phyloP scores from a whole-genome alignment of 23 tunicate genomes.

The Halocynthia roretzi region DNA sequence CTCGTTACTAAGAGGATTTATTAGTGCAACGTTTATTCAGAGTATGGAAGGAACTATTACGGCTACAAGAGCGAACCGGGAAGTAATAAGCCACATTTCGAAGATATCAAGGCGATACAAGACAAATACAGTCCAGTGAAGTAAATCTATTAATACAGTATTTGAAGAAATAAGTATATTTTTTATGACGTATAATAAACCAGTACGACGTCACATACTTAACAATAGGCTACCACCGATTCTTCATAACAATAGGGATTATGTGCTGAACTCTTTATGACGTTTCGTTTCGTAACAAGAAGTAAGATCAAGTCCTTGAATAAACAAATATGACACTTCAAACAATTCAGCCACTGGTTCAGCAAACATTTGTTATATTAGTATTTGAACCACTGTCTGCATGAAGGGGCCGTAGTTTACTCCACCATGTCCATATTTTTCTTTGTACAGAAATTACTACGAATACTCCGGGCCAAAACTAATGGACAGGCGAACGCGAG shows the following conservation, averaged over 20 bases:
- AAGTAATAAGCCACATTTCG: conserved; percentile 35
- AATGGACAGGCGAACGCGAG: conserved; percentile 18
- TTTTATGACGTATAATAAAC: neutral
- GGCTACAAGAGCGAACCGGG: conserved; percentile 81
- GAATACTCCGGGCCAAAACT: conserved; percentile 14
- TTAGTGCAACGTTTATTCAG: conserved; percentile 6
- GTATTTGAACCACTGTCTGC: no score
- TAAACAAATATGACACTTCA: no score
- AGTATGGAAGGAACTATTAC: conserved; percentile 70
- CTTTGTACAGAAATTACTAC: conserved; percentile 20
- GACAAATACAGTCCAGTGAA: conserved; percentile 26
- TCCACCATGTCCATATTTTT: no score
- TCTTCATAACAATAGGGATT: no score
- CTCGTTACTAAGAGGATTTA: no score
- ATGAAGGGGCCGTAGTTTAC: no score
- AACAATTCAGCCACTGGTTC: no score
- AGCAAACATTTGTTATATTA: no score
- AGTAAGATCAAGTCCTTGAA: neutral
- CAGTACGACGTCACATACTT: neutral
- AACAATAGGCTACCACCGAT: neutral
- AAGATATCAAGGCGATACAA: conserved; percentile 13
- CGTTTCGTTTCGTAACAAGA: neutral
- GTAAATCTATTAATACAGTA: neutral
- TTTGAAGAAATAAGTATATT: no score
- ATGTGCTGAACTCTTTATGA: neutral